Conservation (phyloP, 2,888 invertebrate genomes). For the Enchytraeus crypticus region DNA sequence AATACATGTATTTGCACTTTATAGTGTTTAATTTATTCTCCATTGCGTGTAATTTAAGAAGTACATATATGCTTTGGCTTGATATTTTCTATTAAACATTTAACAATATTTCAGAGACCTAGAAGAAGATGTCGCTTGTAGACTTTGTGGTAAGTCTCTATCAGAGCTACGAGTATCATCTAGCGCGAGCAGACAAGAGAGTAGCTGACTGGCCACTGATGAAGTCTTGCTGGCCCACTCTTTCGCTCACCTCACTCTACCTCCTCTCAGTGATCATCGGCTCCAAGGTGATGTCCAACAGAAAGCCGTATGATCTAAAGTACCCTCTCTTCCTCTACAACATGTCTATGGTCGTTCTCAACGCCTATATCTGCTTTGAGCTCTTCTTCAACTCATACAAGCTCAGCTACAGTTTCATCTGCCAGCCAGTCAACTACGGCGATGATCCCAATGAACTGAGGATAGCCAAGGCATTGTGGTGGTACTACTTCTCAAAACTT, state of each 20-base stretch:
- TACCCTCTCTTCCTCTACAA: slow-evolving; percentile 43
- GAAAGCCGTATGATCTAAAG: slow-evolving; percentile 37
- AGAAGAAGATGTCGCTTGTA: too few species aligned
- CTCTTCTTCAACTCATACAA: slow-evolving; percentile 27
- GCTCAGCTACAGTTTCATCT: slow-evolving; percentile 42
- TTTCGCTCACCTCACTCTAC: slow-evolving; percentile 39
- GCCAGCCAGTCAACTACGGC: slow-evolving; percentile 43
- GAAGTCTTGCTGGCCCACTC: slow-evolving; percentile 40
- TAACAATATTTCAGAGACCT: too few species aligned
- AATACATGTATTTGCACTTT: too few species aligned
- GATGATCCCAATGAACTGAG: slow-evolving; percentile 42
- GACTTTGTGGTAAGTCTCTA: too few species aligned
- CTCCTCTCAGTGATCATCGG: slow-evolving; percentile 38
- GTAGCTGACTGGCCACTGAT: slow-evolving; percentile 45
- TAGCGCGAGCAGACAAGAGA: slow-evolving; percentile 38
- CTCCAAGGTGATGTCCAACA: slow-evolving; percentile 39
- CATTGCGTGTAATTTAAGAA: too few species aligned
- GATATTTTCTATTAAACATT: too few species aligned
- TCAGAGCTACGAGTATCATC: too few species aligned
- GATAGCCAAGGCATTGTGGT: slow-evolving; percentile 49
- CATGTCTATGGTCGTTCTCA: slow-evolving; percentile 39
- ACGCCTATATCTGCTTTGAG: slow-evolving; percentile 45
- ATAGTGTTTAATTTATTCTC: too few species aligned
- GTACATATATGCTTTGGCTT: too few species aligned
- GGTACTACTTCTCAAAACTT: slow-evolving; percentile 50